A percentile compares a stretch with the other conserved stretches of the same genome.
These are phyloP conservation scores for Noctilio leporinus DNA, from an alignment of 2,113 vertebrate genomes.

Conservation along the genomic window DNA sequence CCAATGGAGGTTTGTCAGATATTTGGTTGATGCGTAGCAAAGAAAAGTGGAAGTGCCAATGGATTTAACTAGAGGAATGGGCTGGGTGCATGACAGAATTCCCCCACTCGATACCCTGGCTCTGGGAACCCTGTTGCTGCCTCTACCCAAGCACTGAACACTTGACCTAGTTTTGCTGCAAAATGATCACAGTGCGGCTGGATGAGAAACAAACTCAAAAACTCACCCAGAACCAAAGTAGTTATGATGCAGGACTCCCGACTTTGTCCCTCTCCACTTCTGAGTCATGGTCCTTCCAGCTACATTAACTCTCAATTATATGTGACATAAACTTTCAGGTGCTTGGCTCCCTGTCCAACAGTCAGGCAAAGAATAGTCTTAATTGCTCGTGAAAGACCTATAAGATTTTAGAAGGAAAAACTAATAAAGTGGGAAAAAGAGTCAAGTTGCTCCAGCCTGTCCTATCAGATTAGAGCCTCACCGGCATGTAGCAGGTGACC, in stretches of 20 bases:
- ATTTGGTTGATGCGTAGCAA: background rate
- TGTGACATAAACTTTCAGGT: slow-evolving; percentile 47
- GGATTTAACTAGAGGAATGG: background rate
- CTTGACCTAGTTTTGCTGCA: background rate
- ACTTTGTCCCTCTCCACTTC: background rate
- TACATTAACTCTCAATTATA: slow-evolving; percentile 13
- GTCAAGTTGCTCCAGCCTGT: background rate
- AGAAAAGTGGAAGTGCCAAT: background rate
- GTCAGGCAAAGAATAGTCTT: slow-evolving; percentile 41
- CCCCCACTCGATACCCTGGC: background rate
- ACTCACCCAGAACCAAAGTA: background rate
- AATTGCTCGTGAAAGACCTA: slow-evolving; percentile 35
- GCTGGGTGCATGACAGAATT: background rate
- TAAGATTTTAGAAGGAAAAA: slow-evolving; percentile 19
- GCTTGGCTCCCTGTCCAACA: slow-evolving; percentile 32
- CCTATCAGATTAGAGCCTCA: background rate
- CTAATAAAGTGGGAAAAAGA: background rate
- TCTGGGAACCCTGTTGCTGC: background rate
- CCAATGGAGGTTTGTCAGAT: background rate
- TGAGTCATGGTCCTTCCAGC: background rate
- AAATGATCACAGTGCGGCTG: background rate
- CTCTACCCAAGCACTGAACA: background rate
- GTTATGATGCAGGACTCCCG: background rate
- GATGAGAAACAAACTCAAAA: background rate
- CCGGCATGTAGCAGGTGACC: background rate